Evolutionary conservation across 2,888 invertebrate species (phyloP), one percentile per base, ranked within the genome.

Genomic region (Schizaphis graminum): DNA sequence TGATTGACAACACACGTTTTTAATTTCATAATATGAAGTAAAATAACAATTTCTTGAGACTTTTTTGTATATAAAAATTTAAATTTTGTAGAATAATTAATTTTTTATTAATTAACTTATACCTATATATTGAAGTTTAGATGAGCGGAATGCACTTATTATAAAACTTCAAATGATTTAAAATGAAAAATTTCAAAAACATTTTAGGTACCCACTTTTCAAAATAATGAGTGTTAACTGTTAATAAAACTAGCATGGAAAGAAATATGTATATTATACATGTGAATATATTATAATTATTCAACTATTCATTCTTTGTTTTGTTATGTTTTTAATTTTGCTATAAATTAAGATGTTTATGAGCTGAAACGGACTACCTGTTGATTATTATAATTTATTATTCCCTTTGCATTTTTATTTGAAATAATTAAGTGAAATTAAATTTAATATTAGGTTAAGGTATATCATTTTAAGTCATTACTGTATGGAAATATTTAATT

Each of bases 401-500:
- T 28, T 35, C 24, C 26, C n/a, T 35, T 49, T 47, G 44, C 28
- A 24, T 67, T 90, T 90, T 90, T 47, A 49, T 90, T 67, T 44
- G 24, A 49, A 91, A 56, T 67, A 90, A 90, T 90, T n/a, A 47
- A 44, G 44, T 28, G 21, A 56, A 91, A 91, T 84, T 85, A 85
- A 26, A 53, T 28, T 26, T 77, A 41, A 89, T 57, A 0, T 53
- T 26, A 91, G 44, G 35, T 35, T 53, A 26, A 91, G 44, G 35
- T 21, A 35, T 77, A 77, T 77, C 91, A 26, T 92, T 86, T 47
- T 13, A 10, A 87, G 26, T n/a, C 57, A 47, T 87, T 41, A 47
- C 44, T 28, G 61, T 49, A 84, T 24, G 86, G 57, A 91, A 85
- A 91, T 44, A 91, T 92, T 57, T 86, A 86, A 86, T 92, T 86